Conservation (phyloP, 2,113 vertebrate species). For the Limanda limanda region DNA sequence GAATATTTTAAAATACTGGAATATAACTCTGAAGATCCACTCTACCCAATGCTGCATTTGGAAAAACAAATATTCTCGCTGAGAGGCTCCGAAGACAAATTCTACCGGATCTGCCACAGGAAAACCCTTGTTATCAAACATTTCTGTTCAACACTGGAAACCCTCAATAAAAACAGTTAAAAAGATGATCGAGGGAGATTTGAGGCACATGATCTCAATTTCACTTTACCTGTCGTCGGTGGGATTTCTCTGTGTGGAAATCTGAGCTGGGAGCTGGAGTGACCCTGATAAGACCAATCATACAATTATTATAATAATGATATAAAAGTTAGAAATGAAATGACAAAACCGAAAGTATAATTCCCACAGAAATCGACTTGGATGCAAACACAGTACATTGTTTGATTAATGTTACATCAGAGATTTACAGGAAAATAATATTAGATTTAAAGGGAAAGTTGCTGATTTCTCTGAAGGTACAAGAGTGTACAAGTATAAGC, state of each 20-base stretch:
- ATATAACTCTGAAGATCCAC: background rate
- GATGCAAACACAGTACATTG: too few species aligned
- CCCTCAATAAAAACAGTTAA: too few species aligned
- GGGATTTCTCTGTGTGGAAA: constrained; percentile 29
- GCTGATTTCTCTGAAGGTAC: background rate
- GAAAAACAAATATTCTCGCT: too few species aligned
- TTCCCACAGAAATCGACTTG: too few species aligned
- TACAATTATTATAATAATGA: background rate
- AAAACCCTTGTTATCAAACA: too few species aligned
- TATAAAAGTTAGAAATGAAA: background rate
- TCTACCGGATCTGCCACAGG: too few species aligned
- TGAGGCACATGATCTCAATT: background rate
- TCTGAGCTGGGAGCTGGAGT: constrained; percentile 21
- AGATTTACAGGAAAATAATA: background rate
- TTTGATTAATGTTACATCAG: too few species aligned
- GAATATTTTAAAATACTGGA: too few species aligned
- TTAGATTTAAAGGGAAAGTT: background rate
- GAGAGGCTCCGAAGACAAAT: too few species aligned
- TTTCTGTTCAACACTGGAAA: too few species aligned
- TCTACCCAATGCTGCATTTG: too few species aligned
- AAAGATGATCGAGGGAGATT: too few species aligned
- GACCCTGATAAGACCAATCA: constrained; percentile 42
- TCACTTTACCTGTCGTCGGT: constrained; percentile 35
- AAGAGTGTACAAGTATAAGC: background rate
- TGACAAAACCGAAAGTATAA: background rate